These are phyloP conservation scores for Cebus imitator DNA, from an alignment of 2,113 vertebrate genomes.

Conservation along the genomic window DNA sequence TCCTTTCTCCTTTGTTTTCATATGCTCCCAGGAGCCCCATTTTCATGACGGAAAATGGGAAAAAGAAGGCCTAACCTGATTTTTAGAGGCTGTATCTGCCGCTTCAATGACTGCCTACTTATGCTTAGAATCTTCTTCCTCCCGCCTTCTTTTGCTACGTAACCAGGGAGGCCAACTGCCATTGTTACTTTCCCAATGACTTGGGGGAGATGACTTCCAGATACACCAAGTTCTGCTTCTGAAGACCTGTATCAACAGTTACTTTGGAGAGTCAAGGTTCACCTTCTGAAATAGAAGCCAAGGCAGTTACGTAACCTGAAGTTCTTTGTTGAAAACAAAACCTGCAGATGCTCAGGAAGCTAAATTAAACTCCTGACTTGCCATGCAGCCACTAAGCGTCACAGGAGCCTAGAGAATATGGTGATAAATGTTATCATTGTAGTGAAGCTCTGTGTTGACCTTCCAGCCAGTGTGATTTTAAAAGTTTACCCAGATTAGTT, in stretches of 20 bases:
- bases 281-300: slow-evolving; percentile 52
- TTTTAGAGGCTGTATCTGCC: background rate
- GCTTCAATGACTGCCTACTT: background rate
- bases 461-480: slow-evolving; percentile 56
- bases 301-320: slow-evolving; percentile 59
- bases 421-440: slow-evolving; percentile 32
- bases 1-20: slow-evolving; percentile 22
- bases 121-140: background rate
- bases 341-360: slow-evolving; percentile 50
- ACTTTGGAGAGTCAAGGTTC: slow-evolving; percentile 51
- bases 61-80: background rate
- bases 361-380: slow-evolving; percentile 66
- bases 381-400: slow-evolving; percentile 15
- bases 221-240: background rate
- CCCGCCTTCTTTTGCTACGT: background rate
- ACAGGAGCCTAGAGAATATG: slow-evolving; percentile 34
- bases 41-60: background rate
- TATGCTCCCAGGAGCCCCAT: background rate
- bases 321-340: slow-evolving; percentile 50
- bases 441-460: slow-evolving; percentile 44
- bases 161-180: background rate
- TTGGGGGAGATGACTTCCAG: slow-evolving; percentile 1
- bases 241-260: background rate
- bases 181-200: slow-evolving; percentile 3
- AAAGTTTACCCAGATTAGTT: slow-evolving; percentile 32